These are phyloP conservation scores for Apodemus speciosus DNA, from an alignment of 2,113 vertebrate species.

Conservation along the genomic window DNA sequence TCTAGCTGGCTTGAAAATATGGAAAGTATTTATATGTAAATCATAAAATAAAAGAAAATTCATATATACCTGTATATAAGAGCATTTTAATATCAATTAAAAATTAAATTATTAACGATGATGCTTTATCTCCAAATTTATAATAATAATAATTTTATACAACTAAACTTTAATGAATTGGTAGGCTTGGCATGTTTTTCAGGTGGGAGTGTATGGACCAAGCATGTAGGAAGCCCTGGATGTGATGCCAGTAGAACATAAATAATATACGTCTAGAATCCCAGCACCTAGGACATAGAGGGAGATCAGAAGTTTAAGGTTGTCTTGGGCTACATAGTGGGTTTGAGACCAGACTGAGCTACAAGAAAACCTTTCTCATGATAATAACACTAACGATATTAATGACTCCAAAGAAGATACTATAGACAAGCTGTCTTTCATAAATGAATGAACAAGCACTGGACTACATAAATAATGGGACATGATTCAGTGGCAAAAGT, in stretches of 20 bases:
- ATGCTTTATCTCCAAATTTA: not conserved
- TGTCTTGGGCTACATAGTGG: not conserved
- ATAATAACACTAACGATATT: not conserved
- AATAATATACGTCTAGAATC: not conserved
- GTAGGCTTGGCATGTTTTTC: not conserved
- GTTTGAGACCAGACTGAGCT: not conserved
- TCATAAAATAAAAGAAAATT: not conserved
- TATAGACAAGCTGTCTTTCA: not conserved
- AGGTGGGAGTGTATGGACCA: not conserved
- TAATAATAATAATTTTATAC: not conserved
- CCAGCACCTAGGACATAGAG: no score
- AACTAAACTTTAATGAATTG: not conserved
- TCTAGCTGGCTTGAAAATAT: not conserved
- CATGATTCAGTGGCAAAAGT: not conserved
- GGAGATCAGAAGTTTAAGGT: not conserved
- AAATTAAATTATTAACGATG: not conserved
- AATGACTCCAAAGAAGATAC: not conserved
- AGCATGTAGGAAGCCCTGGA: not conserved
- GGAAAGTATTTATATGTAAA: not conserved
- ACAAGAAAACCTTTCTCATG: not conserved
- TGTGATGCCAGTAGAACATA: not conserved
- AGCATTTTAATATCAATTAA: not conserved
- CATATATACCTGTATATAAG: not conserved
- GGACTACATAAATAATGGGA: not conserved
- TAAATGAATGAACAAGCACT: not conserved